Percentiles rank a stretch among this genome's conserved stretches.
phyloP scores from a whole-genome alignment of 2,888 invertebrate genomes.

The Empis stercorea region DNA sequence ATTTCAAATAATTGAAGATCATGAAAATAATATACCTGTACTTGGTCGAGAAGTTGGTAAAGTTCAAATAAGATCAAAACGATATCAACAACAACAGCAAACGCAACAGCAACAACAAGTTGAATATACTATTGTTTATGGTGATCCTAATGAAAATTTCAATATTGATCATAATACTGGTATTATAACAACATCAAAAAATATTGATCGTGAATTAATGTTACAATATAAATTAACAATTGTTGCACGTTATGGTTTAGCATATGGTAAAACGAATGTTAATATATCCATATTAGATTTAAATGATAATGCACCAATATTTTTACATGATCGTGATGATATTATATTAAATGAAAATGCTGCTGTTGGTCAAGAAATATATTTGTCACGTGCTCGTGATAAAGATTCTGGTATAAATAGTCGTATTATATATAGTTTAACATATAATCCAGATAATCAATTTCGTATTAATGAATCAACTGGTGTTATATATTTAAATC shows the following conservation, averaged over 20 bases:
- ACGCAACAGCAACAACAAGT: conserved; percentile 28
- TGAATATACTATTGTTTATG: conserved; percentile 65
- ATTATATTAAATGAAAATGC: conserved; percentile 74
- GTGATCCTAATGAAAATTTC: conserved; percentile 66
- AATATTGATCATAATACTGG: conserved; percentile 69
- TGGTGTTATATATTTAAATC: conserved; percentile 78
- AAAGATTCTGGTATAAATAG: conserved; percentile 83
- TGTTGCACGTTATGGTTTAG: conserved; percentile 62
- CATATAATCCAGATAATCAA: conserved; percentile 63
- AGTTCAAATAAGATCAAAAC: conserved; percentile 52
- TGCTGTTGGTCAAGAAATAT: conserved; percentile 87
- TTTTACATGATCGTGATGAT: conserved; percentile 66
- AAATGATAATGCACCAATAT: conserved; percentile 84
- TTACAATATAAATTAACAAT: conserved; percentile 64
- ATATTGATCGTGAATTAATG: conserved; percentile 73
- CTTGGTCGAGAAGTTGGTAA: conserved; percentile 63
- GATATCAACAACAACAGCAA: neutral
- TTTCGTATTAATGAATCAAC: conserved; percentile 76
- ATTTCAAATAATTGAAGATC: conserved; percentile 74
- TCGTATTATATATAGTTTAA: conserved; percentile 66
- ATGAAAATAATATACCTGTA: conserved; percentile 44
- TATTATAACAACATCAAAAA: conserved; percentile 59
- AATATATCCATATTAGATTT: conserved; percentile 73
- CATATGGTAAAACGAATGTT: conserved; percentile 65
- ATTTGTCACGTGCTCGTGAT: conserved; percentile 75